phyloP scores from a whole-genome alignment of 2,113 vertebrate genomes.

The Microtus richardsoni region DNA sequence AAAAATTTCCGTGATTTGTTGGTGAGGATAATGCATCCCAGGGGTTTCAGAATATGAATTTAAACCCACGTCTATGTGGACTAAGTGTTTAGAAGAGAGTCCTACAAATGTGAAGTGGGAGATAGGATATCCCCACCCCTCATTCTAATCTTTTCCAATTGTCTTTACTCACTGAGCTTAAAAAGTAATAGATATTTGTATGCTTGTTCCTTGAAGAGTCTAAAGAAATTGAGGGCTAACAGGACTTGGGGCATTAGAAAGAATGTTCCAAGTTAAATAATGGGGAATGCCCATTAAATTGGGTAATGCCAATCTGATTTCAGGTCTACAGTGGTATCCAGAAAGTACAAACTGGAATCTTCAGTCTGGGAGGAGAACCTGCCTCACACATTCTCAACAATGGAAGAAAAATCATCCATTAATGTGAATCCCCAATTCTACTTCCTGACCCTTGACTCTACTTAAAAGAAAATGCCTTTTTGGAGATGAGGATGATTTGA shows the following conservation, averaged over 20 bases:
- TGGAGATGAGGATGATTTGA: not conserved
- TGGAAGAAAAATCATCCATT: not conserved
- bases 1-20: conserved; percentile 30
- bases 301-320: conserved; percentile 57
- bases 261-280: conserved; percentile 6
- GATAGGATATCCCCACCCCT: not conserved
- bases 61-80: not conserved
- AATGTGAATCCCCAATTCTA: not conserved
- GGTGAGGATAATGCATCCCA: not conserved
- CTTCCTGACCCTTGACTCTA: not conserved
- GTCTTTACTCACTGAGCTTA: not conserved
- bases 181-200: not conserved
- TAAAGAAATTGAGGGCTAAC: conserved; percentile 27
- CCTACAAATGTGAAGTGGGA: not conserved
- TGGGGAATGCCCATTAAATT: not conserved
- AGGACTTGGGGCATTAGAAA: conserved; percentile 5
- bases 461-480: conserved; percentile 5
- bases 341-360: not conserved
- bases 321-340: not conserved
- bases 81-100: not conserved
- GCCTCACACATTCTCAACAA: not conserved
- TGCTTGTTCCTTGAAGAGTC: conserved; percentile 38
- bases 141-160: not conserved
- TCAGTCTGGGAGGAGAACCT: not conserved
- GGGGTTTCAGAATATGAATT: conserved; percentile 50